A percentile compares a stretch with the other conserved stretches of the same genome.
phyloP scores from a whole-genome alignment of 2,797 vertebrate genomes.

The Gallinago solitaria region DNA sequence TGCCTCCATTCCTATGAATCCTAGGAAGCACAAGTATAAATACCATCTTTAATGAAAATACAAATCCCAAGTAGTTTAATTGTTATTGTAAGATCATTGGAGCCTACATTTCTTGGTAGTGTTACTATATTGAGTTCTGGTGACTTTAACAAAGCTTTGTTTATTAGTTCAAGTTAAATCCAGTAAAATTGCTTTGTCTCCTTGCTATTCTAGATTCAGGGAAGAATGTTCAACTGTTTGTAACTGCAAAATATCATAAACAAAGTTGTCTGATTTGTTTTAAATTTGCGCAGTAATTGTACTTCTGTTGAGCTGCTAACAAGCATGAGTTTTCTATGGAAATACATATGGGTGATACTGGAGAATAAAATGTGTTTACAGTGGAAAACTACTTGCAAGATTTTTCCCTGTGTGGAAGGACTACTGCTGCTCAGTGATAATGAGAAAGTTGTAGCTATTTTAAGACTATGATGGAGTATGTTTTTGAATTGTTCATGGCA shows the following conservation, averaged over 20 bases:
- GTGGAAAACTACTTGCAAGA: slow-evolving; percentile 44
- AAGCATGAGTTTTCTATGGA: background rate
- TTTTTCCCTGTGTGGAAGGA: slow-evolving; percentile 6
- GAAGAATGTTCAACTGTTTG: background rate
- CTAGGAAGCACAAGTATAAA: slow-evolving; percentile 5
- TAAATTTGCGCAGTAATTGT: background rate
- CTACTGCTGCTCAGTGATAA: slow-evolving; percentile 14
- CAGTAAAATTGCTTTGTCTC: slow-evolving; percentile 13
- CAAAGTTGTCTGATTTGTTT: background rate
- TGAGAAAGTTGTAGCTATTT: slow-evolving; percentile 57
- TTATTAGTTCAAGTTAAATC: slow-evolving; percentile 27
- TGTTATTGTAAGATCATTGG: slow-evolving; percentile 2
- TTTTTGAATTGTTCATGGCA: slow-evolving; percentile 36
- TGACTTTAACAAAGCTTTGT: slow-evolving; percentile 38
- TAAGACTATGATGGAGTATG: background rate
- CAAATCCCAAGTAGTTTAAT: background rate
- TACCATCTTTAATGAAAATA: background rate
- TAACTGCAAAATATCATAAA: background rate
- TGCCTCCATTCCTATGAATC: background rate
- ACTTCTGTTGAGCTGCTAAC: background rate
- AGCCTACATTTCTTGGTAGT: slow-evolving; percentile 4
- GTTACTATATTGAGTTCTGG: slow-evolving; percentile 27
- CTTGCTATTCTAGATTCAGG: background rate
- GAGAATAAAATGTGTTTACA: background rate
- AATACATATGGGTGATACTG: background rate